Conservation (phyloP, 2,797 vertebrate genomes). For the Aeoliscus strigatus region DNA sequence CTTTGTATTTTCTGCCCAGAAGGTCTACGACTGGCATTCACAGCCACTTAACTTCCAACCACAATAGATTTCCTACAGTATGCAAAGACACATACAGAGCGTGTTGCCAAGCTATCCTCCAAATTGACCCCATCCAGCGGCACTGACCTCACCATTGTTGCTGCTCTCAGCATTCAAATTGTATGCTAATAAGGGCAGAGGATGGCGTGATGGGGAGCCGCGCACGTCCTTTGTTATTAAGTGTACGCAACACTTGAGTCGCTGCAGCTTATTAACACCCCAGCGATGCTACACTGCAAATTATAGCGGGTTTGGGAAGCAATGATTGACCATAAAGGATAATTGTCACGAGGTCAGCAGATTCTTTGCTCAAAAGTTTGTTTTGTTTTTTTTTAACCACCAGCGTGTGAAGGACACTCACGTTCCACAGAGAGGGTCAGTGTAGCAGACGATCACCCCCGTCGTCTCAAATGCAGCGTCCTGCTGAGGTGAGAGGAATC, state of each 20-base stretch:
- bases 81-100: constrained; percentile 70
- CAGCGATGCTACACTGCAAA: constrained; percentile 12
- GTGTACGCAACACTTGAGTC: constrained; percentile 55
- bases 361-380: too few species aligned
- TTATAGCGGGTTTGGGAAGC: too few species aligned
- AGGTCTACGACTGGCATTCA: constrained; percentile 72
- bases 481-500: too few species aligned
- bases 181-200: constrained; percentile 73
- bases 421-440: too few species aligned
- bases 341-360: too few species aligned
- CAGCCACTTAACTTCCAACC: constrained; percentile 63
- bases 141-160: constrained; percentile 73
- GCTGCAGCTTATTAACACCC: constrained; percentile 59
- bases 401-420: too few species aligned
- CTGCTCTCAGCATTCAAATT: constrained; percentile 75
- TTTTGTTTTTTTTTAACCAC: too few species aligned
- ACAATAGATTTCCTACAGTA: constrained; percentile 70
- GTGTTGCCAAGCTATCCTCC: constrained; percentile 62
- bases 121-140: constrained; percentile 67
- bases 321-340: too few species aligned
- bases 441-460: too few species aligned
- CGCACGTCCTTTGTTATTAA: constrained; percentile 62
- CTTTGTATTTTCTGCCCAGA: constrained; percentile 67
- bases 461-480: too few species aligned
- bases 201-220: constrained; percentile 42